These are phyloP conservation scores for Orchestes rusci DNA, from an alignment of 2,888 invertebrate species.

Conservation along the genomic window DNA sequence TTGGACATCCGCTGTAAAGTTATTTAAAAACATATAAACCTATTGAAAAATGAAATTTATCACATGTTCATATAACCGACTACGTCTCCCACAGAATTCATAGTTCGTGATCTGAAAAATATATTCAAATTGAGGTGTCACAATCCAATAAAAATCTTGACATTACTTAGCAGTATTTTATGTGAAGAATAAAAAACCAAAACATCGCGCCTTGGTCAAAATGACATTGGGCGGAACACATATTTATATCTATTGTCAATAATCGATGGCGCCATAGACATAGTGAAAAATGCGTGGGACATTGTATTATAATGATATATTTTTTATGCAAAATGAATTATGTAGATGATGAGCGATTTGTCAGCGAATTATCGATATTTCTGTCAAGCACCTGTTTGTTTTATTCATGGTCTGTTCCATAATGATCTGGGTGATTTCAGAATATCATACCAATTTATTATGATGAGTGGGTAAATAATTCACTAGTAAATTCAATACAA, in stretches of 20 bases:
- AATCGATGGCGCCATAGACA: constrained; percentile 14
- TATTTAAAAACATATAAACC: no score
- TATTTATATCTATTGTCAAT: constrained; percentile 11
- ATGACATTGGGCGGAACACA: constrained; percentile 8
- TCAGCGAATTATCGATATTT: not conserved
- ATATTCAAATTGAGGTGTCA: not conserved
- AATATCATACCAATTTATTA: no score
- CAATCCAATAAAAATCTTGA: constrained; percentile 2
- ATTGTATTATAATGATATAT: constrained; percentile 13
- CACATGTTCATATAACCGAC: no score
- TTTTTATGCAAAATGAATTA: constrained; percentile 9
- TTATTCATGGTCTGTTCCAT: no score
- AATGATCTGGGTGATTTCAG: no score
- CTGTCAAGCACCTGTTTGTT: no score
- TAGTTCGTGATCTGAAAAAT: no score
- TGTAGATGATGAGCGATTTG: not conserved
- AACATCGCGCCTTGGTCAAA: constrained; percentile 4
- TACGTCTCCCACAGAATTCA: no score
- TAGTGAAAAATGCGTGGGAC: constrained; percentile 11
- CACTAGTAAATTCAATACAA: no score
- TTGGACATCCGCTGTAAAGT: no score
- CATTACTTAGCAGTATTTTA: constrained; percentile 8
- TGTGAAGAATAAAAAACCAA: constrained; percentile 4
- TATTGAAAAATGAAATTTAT: no score
- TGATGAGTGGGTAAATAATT: no score